Conservation (phyloP, 2,797 vertebrate species). For the Microctenopoma stevenorrisi region DNA sequence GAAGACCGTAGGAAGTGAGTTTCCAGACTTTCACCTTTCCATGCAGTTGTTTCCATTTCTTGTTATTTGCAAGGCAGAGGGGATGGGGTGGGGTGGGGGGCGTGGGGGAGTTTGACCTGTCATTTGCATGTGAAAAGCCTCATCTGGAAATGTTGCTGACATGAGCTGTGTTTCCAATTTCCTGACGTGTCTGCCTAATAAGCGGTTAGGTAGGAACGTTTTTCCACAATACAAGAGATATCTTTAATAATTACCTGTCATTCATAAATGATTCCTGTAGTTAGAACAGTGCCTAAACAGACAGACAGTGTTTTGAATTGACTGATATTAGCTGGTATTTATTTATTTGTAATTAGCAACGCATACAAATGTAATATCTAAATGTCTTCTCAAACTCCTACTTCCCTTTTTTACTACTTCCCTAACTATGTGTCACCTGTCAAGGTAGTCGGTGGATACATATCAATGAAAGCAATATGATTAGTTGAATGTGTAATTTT, state of each 20-base stretch:
- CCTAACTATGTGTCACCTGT: no score
- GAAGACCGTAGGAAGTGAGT: slow-evolving; percentile 93
- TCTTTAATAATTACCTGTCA: slow-evolving; percentile 46
- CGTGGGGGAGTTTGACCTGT: slow-evolving; percentile 61
- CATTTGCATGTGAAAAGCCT: slow-evolving; percentile 74
- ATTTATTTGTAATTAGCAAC: slow-evolving; percentile 7
- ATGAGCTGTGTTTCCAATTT: slow-evolving; percentile 72
- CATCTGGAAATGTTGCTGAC: slow-evolving; percentile 76
- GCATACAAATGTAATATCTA: background rate
- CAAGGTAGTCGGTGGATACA: slow-evolving; percentile 21
- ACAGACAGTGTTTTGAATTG: no score
- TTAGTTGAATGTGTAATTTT: background rate
- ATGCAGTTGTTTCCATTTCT: slow-evolving; percentile 81
- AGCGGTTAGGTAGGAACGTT: slow-evolving; percentile 62
- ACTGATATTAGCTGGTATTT: slow-evolving; percentile 15
- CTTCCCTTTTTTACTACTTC: no score
- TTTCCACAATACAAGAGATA: slow-evolving; percentile 69
- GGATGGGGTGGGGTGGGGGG: background rate
- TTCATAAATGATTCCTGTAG: slow-evolving; percentile 1
- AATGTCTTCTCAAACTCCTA: background rate
- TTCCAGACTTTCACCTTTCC: slow-evolving; percentile 83
- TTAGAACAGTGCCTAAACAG: background rate
- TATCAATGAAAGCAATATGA: slow-evolving; percentile 22
- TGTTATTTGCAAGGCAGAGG: slow-evolving; percentile 77
- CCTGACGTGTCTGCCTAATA: slow-evolving; percentile 64